Percentiles rank a stretch among this genome's conserved stretches.
Conservation (phyloP, 2,888 invertebrate genomes). For the Keiferia lycopersicella region DNA sequence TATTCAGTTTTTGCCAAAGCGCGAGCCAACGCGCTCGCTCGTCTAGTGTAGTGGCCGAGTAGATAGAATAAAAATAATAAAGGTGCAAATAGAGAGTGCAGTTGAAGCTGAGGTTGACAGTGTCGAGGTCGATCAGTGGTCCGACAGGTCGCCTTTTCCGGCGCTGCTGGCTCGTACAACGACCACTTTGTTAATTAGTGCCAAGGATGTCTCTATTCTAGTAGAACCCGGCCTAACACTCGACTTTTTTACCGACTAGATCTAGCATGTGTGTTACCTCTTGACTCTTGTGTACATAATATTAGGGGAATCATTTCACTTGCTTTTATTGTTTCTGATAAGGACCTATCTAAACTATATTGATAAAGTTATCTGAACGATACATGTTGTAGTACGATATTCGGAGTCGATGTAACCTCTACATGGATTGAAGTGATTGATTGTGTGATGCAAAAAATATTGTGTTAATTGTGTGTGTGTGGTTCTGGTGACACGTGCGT, state of each 20-base stretch:
- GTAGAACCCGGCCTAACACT: constrained; percentile 43
- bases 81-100: constrained; percentile 49
- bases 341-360: constrained; percentile 43
- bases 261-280: background rate
- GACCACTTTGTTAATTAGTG: constrained; percentile 50
- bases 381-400: constrained; percentile 8
- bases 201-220: constrained; percentile 44
- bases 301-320: constrained; percentile 40
- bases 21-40: constrained; percentile 40
- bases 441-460: constrained; percentile 16
- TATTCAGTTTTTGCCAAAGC: constrained; percentile 29
- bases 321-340: constrained; percentile 56
- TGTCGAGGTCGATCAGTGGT: constrained; percentile 76
- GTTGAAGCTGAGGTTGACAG: constrained; percentile 48
- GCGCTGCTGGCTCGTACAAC: constrained; percentile 46
- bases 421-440: constrained; percentile 11
- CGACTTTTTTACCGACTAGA: constrained; percentile 14
- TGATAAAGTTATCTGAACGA: constrained; percentile 57
- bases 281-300: background rate
- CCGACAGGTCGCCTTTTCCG: constrained; percentile 60
- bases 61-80: constrained; percentile 35
- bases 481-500: constrained; percentile 31
- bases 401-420: constrained; percentile 22
- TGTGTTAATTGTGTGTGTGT: background rate
- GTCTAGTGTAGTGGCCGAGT: constrained; percentile 34